Base-by-base conservation (phyloP, 2,888 invertebrate genomes). In the Oxyscelio sp. region DNA sequence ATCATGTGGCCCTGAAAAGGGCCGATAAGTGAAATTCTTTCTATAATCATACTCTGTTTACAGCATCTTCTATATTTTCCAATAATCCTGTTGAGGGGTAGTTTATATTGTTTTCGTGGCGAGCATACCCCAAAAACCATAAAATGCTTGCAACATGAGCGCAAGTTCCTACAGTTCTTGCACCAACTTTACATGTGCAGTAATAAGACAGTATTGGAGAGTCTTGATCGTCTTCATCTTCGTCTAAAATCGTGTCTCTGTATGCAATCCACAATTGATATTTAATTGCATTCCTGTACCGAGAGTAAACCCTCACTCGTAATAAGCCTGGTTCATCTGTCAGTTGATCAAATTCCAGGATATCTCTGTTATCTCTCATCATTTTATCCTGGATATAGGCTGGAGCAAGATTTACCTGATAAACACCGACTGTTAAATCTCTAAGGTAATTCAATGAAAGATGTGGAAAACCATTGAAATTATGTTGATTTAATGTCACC, bases 101-200 rank as follows among this genome's bases (percentile, higher is more conserved):
- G 4, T 38, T 21, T 4, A 71, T 21, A 58, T 71, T 83, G 1
- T 50, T 9, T 21, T 77, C 54, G 19, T 59, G 34, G 9, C 73
- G n/a, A 4, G 78, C 71, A 50, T 50, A 68, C 1, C 78, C 73
- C n/a, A n/a, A n/a, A n/a, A n/a, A n/a, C n/a, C n/a, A n/a, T n/a
- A n/a, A n/a, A n/a, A n/a, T n/a, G n/a, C 27, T 27, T 27, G 27
- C 27, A 27, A 27, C 27, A 6, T 27, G 27, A 1, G 48, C 66
- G 54, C 73, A 68, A 0, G 52, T 58, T 13, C 79, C 74, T 4
- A 71, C 4, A 15, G 63, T 83, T 17, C 71, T 54, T 21, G 75
- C 59, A 13, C 56, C 74, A 6, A 63, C 19, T 27, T 61, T 58
- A 15, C 78, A 71, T n/a, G 66, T 65, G 40, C 40, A 40, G 40